These are phyloP conservation scores for Teleopsis dalmanni DNA, from an alignment of 1,140 invertebrate species.

Conservation along the genomic window DNA sequence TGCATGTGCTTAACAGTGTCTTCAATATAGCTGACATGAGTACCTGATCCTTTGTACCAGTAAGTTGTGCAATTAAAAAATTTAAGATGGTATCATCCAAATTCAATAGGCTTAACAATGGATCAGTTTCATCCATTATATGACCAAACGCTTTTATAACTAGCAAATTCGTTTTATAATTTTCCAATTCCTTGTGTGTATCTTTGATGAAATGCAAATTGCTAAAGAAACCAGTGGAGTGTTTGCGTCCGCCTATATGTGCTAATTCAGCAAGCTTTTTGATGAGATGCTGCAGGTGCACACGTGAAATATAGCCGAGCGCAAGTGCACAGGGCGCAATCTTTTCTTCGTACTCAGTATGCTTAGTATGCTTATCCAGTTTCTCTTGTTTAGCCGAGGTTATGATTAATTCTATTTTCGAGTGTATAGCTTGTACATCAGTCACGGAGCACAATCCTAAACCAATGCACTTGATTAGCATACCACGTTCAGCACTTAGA, in stretches of 20 bases:
- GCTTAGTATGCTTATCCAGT: slow-evolving; percentile 34
- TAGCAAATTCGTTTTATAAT: slow-evolving; percentile 49
- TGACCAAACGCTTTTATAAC: slow-evolving; percentile 54
- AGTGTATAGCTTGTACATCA: slow-evolving; percentile 33
- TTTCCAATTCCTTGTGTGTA: slow-evolving; percentile 51
- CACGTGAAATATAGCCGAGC: slow-evolving; percentile 68
- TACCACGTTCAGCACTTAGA: slow-evolving; percentile 30
- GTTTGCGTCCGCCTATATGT: slow-evolving; percentile 49
- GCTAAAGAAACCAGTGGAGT: slow-evolving; percentile 51
- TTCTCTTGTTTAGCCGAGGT: slow-evolving; percentile 33
- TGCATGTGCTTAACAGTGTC: slow-evolving; percentile 46
- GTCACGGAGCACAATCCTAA: slow-evolving; percentile 32
- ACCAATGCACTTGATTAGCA: slow-evolving; percentile 36
- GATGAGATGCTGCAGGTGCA: slow-evolving; percentile 65
- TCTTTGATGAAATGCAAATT: slow-evolving; percentile 57
- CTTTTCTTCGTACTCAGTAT: slow-evolving; percentile 32
- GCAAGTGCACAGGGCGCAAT: slow-evolving; percentile 57
- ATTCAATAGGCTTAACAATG: slow-evolving; percentile 32
- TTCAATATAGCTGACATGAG: slow-evolving; percentile 46
- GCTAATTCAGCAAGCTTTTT: slow-evolving; percentile 54
- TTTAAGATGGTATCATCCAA: slow-evolving; percentile 47
- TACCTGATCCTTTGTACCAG: slow-evolving; percentile 45
- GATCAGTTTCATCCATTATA: slow-evolving; percentile 47
- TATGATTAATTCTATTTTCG: slow-evolving; percentile 41
- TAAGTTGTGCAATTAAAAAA: slow-evolving; percentile 45